Base-by-base conservation (phyloP, 2,113 vertebrate species). In the Phycodurus eques region DNA sequence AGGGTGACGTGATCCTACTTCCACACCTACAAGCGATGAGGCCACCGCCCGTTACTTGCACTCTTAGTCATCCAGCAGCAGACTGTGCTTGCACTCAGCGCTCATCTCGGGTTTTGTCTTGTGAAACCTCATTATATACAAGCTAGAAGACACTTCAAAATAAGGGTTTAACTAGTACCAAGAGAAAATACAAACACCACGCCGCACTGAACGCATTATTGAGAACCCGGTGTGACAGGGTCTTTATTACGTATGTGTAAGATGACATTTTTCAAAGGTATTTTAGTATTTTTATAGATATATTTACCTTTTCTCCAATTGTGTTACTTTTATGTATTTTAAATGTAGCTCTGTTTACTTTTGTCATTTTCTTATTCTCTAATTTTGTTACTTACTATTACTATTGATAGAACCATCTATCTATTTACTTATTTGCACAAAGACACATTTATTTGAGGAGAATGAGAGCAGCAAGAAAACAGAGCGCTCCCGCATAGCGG, bases 1-100 rank as follows among this genome's bases (percentile, higher is more conserved):
- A 66, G 47, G 80, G 60, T 82, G 73, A 84, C 56, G 73, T 75
- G 15, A 76, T 80, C 44, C 66, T 60, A 5, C 17, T 11, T 66
- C 61, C 74, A 71, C 67, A 68, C 70, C 47, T 76, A 27, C 49
- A 54, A 67, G 47, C 4, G 43, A 78, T 27, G 59, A 44, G 46
- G 12, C 63, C 67, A 22, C 8, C 19, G 47, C 19, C 47, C 9
- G n/a, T 71, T 67, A 39, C 67, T 63, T n/a, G 47, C 31, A 17
- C 62, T 15, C 22, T 51, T 39, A 61, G 47, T 71, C 75, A 80
- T n/a, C 70, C 7, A 43, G 7, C 8, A 8, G 20, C 43, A 27
- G 20, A 59, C 31, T 6, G 19, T 0, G 0, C 4, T 44, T 14
- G n/a, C 20, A 12, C 35, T 20, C 35, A 11, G 42, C 0, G 10